Conservation (phyloP, 2,797 vertebrate species). For the Halcyon chelicuti region DNA sequence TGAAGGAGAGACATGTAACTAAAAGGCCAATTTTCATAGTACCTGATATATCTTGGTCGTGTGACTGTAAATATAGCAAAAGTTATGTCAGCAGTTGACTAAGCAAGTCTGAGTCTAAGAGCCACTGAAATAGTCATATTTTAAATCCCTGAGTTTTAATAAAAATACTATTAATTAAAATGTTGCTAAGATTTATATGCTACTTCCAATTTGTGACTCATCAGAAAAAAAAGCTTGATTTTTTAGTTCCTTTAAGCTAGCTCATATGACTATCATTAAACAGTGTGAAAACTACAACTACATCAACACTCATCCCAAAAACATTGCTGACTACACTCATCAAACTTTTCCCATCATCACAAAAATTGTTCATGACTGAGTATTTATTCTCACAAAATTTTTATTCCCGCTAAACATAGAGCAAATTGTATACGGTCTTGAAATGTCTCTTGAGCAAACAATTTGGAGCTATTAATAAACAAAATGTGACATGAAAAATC, state of each 20-base stretch:
- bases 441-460: constrained; percentile 41
- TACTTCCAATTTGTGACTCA: neutral
- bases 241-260: neutral
- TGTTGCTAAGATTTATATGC: neutral
- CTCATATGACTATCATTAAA: neutral
- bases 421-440: neutral
- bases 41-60: neutral
- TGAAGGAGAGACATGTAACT: neutral
- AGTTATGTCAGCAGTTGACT: neutral
- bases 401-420: constrained; percentile 15
- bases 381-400: neutral
- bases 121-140: neutral
- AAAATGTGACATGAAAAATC: constrained; percentile 42
- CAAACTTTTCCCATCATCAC: constrained; percentile 14
- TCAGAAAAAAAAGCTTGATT: neutral
- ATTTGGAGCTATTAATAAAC: constrained; percentile 44
- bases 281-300: neutral
- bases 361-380: constrained; percentile 38
- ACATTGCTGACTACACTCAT: constrained; percentile 31
- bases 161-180: neutral
- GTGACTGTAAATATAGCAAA: neutral
- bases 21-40: neutral
- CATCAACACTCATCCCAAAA: neutral
- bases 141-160: neutral
- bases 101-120: neutral